Conservation (phyloP, 2,113 vertebrate genomes). For the Dasyornis broadbenti region DNA sequence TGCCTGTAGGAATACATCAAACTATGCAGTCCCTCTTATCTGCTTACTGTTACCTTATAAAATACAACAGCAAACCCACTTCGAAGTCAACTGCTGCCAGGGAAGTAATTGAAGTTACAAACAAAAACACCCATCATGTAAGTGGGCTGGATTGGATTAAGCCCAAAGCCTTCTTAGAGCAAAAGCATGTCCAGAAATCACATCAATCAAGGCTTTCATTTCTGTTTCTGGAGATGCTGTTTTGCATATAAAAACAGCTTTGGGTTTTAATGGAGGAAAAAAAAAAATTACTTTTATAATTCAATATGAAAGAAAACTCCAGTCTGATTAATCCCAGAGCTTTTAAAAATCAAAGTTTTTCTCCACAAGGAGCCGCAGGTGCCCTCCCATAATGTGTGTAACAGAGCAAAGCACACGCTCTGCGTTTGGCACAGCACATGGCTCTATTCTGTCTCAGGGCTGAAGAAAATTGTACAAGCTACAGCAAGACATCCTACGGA, state of each 20-base stretch:
- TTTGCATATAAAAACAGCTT: conserved; percentile 1
- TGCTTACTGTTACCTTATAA: background rate
- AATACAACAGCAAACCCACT: background rate
- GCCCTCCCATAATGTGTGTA: background rate
- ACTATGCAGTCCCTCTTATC: background rate
- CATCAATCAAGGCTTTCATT: background rate
- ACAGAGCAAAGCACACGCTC: background rate
- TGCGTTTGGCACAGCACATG: background rate
- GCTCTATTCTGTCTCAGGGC: background rate
- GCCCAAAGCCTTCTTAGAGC: background rate
- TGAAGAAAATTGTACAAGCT: background rate
- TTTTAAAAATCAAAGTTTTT: background rate
- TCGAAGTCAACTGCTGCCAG: background rate
- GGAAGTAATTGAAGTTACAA: background rate
- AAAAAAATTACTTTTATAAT: background rate
- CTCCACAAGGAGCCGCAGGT: background rate
- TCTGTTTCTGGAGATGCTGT: background rate
- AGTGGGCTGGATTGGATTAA: background rate
- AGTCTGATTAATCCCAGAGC: conserved; percentile 23
- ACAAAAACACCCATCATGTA: background rate
- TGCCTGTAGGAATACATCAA: background rate
- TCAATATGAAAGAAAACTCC: background rate
- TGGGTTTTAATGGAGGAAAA: background rate
- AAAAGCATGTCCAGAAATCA: background rate
- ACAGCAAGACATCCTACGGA: background rate